A percentile compares a stretch with the other conserved stretches of the same genome.
These are phyloP conservation scores for Drosophila mulleri DNA, from an alignment of 2,888 invertebrate species.

Conservation along the genomic window DNA sequence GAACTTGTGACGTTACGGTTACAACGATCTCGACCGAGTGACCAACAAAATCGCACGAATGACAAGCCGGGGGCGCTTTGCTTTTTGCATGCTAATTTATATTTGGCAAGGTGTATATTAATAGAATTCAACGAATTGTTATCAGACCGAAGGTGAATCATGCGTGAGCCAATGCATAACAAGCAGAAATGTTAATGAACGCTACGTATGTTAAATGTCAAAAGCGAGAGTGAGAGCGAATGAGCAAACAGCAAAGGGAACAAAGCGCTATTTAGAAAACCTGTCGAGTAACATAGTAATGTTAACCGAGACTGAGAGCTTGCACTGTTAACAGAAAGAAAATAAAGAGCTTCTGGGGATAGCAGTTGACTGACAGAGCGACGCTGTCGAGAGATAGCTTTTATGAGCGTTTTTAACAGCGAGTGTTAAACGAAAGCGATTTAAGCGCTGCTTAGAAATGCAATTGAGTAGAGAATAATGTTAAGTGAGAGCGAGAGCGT, in stretches of 20 bases:
- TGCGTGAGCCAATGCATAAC: conserved; percentile 43
- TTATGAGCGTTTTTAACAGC: background rate
- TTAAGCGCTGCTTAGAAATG: conserved; percentile 18
- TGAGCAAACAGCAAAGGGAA: background rate
- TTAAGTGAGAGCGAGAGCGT: conserved; percentile 4
- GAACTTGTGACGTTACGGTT: conserved; percentile 61
- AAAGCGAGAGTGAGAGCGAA: background rate
- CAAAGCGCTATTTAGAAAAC: background rate
- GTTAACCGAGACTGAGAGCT: background rate
- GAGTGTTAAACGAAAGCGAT: background rate
- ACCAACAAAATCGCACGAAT: conserved; percentile 40
- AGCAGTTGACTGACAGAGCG: background rate
- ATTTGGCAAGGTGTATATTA: conserved; percentile 25
- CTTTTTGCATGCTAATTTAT: conserved; percentile 41
- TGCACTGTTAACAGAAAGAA: background rate
- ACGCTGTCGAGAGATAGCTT: background rate
- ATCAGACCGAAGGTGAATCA: conserved; percentile 66
- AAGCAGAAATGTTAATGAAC: conserved; percentile 40
- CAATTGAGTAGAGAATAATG: background rate
- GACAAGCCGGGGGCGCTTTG: conserved; percentile 30
- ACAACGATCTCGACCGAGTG: conserved; percentile 43
- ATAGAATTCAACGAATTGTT: conserved; percentile 33
- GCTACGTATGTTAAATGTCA: conserved; percentile 6
- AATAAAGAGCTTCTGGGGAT: conserved; percentile 10
- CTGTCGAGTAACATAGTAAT: background rate